Evolutionary conservation across 1,140 invertebrate genomes (phyloP).

Genomic region (Lysiphlebus fabarum): DNA sequence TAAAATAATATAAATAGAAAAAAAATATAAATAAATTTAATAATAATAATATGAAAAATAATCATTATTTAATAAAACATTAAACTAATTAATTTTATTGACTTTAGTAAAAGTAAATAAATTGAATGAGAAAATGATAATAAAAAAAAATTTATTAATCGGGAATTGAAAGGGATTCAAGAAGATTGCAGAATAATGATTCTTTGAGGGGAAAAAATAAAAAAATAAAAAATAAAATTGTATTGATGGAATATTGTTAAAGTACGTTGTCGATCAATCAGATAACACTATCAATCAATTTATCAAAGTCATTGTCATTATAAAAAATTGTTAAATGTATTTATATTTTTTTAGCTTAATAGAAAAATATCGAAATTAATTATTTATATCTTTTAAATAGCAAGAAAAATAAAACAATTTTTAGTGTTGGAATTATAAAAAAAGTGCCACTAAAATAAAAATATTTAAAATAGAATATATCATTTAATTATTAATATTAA

Average conservation of each 20-base stretch:
- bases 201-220: constrained; percentile 1
- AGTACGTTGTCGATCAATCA: constrained; percentile 15
- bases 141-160: background rate
- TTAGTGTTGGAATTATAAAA: no score
- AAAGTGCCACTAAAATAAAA: no score
- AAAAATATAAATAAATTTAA: background rate
- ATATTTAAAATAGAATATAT: no score
- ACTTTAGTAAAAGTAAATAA: no score
- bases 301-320: background rate
- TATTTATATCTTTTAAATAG: background rate
- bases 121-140: background rate
- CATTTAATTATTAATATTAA: no score
- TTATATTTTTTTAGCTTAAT: background rate
- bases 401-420: no score
- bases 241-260: background rate
- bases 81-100: no score
- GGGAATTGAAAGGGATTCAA: background rate
- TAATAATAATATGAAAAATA: background rate
- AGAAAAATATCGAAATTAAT: no score
- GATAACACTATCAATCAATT: constrained; percentile 19
- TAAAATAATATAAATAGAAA: constrained; percentile 1
- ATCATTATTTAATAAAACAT: no score
- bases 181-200: constrained; percentile 8
- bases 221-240: constrained; percentile 6
- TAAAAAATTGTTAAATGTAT: background rate